phyloP scores from a whole-genome alignment of 2,888 invertebrate species.

The Dioctria rufipes region DNA sequence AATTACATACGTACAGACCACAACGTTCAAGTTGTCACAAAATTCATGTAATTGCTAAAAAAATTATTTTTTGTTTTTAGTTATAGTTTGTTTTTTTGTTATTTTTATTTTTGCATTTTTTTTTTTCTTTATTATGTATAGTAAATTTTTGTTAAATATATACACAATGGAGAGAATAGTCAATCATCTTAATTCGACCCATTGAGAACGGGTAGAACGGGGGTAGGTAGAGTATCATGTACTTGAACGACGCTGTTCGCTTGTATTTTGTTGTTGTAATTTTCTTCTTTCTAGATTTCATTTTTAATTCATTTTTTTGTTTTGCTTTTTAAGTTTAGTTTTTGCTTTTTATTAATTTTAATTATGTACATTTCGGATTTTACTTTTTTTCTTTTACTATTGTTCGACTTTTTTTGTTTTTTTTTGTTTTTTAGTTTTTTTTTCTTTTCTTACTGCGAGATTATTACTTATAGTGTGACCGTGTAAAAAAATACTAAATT shows the following conservation, averaged over 20 bases:
- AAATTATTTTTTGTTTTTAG: neutral
- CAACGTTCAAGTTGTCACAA: slow-evolving; percentile 55
- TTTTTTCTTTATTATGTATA: no score
- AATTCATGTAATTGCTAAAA: slow-evolving; percentile 57
- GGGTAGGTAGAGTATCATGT: neutral
- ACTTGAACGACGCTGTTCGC: slow-evolving; percentile 23
- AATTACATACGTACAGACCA: slow-evolving; percentile 60
- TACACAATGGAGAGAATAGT: slow-evolving; percentile 58
- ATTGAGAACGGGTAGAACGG: no score
- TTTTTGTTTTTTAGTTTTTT: neutral
- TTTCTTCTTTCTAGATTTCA: slow-evolving; percentile 25
- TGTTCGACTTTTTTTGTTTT: slow-evolving; percentile 26
- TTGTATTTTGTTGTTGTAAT: neutral
- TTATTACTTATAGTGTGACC: slow-evolving; percentile 36
- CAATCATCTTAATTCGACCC: neutral
- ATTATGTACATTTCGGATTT: slow-evolving; percentile 33
- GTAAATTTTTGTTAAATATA: slow-evolving; percentile 56
- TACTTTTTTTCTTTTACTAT: slow-evolving; percentile 18
- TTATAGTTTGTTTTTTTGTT: no score
- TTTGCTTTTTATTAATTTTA: neutral
- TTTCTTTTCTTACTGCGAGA: neutral
- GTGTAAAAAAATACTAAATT: neutral
- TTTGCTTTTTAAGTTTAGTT: slow-evolving; percentile 43
- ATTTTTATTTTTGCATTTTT: no score
- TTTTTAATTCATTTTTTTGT: slow-evolving; percentile 8